Evolutionary conservation across 1,140 invertebrate genomes (phyloP), one percentile per base, ranked within the genome.

Genomic region (Euwallacea similis): DNA sequence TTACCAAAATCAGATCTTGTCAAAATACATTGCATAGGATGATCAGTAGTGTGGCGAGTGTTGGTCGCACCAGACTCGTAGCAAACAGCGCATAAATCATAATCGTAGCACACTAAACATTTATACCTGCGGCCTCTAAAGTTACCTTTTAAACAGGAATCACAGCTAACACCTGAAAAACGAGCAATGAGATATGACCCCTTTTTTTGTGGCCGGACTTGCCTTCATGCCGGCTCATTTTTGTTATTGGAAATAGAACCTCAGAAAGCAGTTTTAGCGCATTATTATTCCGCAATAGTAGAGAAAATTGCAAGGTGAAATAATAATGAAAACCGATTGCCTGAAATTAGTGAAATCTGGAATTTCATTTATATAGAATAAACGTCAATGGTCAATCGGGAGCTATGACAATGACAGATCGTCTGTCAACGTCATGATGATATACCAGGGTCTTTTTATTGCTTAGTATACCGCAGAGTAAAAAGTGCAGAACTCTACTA

Each of bases 81-180:
- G 84, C 97, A 99, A 78, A 89, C 90, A 78, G 95, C 93, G 87
- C 97, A 99, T 76, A 98, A 88, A 87, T 99, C 97, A 87, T 98
- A 99, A 87, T 99, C 97, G 84, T 96, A 98, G 85, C 97, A 99
- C 78, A 98, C 91, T 82, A 99, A 88, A 88, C 97, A 99, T 89
- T 99, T 99, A 84, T 97, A 98, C 79, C 97, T 90, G 82, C 94
- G 91, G 79, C 96, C 96, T 83, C 93, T 89, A 84, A 98, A 99
- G 86, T 98, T 98, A 82, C 93, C 94, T 87, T 98, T 98, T 83
- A 98, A 88, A 89, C 97, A 99, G 80, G 95, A 95, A 91, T 99
- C 97, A 91, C 97, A 99, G 88, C 96, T 98, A 79, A 99, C 96
- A 86, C 92, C 92, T 93, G 81, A 75, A 88, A 88, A 8, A 16